Base-by-base conservation (phyloP, 1,140 invertebrate species). In the Oncopodura yosiiana region DNA sequence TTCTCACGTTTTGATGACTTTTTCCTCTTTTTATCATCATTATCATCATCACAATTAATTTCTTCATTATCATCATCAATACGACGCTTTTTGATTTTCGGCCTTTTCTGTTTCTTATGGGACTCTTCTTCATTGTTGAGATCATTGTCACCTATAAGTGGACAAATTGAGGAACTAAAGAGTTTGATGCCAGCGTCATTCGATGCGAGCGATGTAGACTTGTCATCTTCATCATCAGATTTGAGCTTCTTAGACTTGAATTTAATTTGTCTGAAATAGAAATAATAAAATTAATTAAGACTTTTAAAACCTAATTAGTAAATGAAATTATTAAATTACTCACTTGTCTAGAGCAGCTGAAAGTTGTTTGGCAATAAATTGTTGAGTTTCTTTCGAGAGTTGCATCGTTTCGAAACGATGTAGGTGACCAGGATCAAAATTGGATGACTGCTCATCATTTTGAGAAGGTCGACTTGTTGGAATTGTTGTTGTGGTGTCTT, bases 341-440 rank as follows among this genome's bases (percentile, higher is more conserved):
- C 55, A 62, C 61, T 49, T 50, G 6, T 59, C 56, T 18, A 63
- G 30, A 26, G 41, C 34, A 26, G 23, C 37, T 5, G 53, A 37
- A 21, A 63, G 34, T 3, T 53, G 37, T 27, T 63, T 63, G 1
- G 57, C 52, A 42, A 63, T 37, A 34, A 63, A 63, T 11, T 54
- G 41, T 45, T 60, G 49, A 27, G 26, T 44, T 5, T 59, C 56
- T 3, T 48, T 43, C 0, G 52, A 49, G 12, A 62, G n/a, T 14
- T 57, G 24, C 19, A 60, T 3, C 16, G 50, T 34, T 38, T 59
- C 24, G 2, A 50, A 23, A 50, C n/a, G n/a, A n/a, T n/a, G n/a
- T n/a, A 46, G 49, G 30, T 55, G 53, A 11, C 53, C 52, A 14
- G 52, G 6, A 36, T 54, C 32, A n/a, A n/a, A n/a, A n/a, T n/a